A percentile compares a stretch with the other conserved stretches of the same genome.
Conservation (phyloP, 2,888 invertebrate genomes). For the Drosophila anceps region DNA sequence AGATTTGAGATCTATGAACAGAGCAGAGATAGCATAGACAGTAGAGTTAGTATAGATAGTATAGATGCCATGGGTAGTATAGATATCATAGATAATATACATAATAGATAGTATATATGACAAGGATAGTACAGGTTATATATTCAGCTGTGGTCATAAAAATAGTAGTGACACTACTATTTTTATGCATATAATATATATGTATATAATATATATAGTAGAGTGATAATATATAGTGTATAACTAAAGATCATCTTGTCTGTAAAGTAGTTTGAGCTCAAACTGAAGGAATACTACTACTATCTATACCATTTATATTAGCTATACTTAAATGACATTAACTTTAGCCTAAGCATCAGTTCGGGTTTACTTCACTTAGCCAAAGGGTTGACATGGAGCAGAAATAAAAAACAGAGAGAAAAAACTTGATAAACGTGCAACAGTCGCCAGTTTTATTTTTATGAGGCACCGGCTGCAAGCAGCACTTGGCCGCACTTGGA, state of each 20-base stretch:
- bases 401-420: background rate
- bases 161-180: too few relatives aligned
- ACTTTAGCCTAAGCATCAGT: background rate
- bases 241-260: background rate
- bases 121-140: background rate
- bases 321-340: background rate
- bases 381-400: constrained; percentile 24
- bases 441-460: constrained; percentile 60
- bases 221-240: background rate
- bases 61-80: background rate
- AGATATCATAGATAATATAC: background rate
- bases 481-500: constrained; percentile 61
- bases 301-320: too few relatives aligned
- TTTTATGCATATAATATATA: too few relatives aligned
- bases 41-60: background rate
- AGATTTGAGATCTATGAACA: background rate
- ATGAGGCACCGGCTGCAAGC: constrained; percentile 33
- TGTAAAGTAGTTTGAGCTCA: background rate
- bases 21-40: background rate
- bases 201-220: background rate
- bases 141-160: background rate
- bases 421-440: constrained; percentile 14
- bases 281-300: too few relatives aligned
- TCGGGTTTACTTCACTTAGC: background rate
- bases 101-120: background rate